These are phyloP conservation scores for Leucoraja ocellata DNA, from an alignment of 2,797 vertebrate species.

Conservation along the genomic window DNA sequence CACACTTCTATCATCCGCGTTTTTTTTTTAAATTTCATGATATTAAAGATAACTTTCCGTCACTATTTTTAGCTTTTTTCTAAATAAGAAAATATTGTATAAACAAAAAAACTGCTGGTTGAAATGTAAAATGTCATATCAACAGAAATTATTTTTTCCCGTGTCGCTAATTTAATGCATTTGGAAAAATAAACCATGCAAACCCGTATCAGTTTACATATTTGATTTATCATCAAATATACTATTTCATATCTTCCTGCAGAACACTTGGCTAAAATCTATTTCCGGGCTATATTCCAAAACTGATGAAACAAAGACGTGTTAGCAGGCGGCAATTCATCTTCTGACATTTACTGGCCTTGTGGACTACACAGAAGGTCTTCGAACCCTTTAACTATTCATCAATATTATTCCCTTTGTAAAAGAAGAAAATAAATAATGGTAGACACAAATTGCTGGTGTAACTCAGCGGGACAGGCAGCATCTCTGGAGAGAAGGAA, in stretches of 20 bases:
- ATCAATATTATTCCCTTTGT: constrained; percentile 10
- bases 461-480: no score
- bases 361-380: constrained; percentile 43
- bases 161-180: constrained; percentile 41
- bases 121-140: neutral
- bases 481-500: no score
- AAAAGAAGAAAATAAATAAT: neutral
- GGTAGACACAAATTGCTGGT: no score
- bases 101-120: neutral
- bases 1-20: no score
- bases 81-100: neutral
- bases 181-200: constrained; percentile 35
- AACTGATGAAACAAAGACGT: constrained; percentile 39
- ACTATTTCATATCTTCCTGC: constrained; percentile 47
- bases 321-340: constrained; percentile 44
- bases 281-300: constrained; percentile 44
- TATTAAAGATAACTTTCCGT: neutral
- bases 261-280: constrained; percentile 46
- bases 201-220: constrained; percentile 37
- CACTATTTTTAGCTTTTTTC: neutral
- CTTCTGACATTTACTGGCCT: constrained; percentile 46
- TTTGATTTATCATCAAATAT: constrained; percentile 48
- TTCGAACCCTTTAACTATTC: constrained; percentile 25
- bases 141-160: neutral
- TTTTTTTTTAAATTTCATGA: no score